These are phyloP conservation scores for Tautogolabrus adspersus DNA, from an alignment of 2,113 vertebrate genomes.

Conservation along the genomic window DNA sequence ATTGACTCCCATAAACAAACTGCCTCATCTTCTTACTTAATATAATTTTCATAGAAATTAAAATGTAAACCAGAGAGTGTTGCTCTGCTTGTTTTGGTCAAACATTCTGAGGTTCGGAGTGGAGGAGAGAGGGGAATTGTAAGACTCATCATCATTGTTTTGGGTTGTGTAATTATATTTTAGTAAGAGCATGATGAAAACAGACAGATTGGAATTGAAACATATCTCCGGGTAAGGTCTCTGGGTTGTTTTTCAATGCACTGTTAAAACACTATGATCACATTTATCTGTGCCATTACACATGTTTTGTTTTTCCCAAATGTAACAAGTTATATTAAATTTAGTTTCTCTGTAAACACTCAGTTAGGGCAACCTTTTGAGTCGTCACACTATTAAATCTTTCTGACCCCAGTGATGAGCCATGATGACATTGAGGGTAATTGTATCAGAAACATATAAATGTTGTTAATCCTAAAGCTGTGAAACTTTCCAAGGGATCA, in stretches of 20 bases:
- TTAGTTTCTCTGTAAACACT: constrained; percentile 63
- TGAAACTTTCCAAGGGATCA: constrained; percentile 61
- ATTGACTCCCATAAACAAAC: constrained; percentile 63
- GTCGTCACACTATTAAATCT: constrained; percentile 51
- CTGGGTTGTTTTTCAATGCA: constrained; percentile 45
- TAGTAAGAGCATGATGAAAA: constrained; percentile 55
- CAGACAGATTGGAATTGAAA: constrained; percentile 55
- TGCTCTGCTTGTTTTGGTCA: constrained; percentile 68
- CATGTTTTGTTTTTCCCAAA: constrained; percentile 62
- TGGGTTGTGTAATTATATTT: constrained; percentile 56
- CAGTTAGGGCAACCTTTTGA: constrained; percentile 61
- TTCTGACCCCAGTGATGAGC: constrained; percentile 65
- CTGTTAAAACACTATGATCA: constrained; percentile 44
- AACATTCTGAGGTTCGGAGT: constrained; percentile 41
- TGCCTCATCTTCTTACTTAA: constrained; percentile 58
- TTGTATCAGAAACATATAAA: constrained; percentile 61
- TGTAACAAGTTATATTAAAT: constrained; percentile 69
- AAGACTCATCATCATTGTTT: constrained; percentile 51
- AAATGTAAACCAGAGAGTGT: constrained; percentile 65
- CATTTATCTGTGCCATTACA: constrained; percentile 67
- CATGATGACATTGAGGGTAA: constrained; percentile 51
- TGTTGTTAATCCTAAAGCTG: constrained; percentile 53
- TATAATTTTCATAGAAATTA: constrained; percentile 62
- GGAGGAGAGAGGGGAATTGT: constrained; percentile 14
- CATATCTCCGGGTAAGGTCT: constrained; percentile 48